Evolutionary conservation across 2,797 vertebrate genomes (phyloP), one percentile per base, ranked within the genome.

Genomic region (Avahi laniger): DNA sequence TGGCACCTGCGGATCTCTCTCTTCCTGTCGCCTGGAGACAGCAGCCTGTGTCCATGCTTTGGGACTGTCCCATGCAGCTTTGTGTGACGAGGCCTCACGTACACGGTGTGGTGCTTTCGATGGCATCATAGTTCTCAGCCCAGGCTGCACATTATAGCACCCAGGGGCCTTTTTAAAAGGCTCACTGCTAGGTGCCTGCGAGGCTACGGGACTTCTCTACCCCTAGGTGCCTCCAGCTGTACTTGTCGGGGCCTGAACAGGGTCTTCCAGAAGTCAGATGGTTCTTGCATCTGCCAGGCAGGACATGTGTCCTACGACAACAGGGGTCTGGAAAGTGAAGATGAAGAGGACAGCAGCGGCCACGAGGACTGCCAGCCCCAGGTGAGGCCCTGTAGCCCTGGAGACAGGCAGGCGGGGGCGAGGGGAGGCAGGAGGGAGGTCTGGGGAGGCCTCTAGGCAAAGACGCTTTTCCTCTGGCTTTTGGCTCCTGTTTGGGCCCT

Each of bases 231-330:
- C 9, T 98, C 98, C 46, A 99, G 98, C 59, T 99, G 99, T 93
- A 98, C 91, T 4, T 99, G 99, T 93, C 97, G 75, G 0, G 99
- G 99, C 63, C 98, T 99, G 97, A 99, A 99, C 96, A 98, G 99
- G 12, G 98, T 99, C 1, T 99, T 99, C 97, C 99, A 99, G 98
- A 99, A 99, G 69, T 99, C 99, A 0, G 99, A 99, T 28, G 99
- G 99, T 5, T 99, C 99, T 11, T 99, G 99, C 95, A 98, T 99
- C 98, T 99, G 99, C 98, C 99, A 97, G 97, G 98, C 99, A 4
- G 99, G 99, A 72, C 99, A 99, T 1, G 84, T 99, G 76, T 99
- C 99, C 98, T 99, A 99, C 30, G 98, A 99, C 48, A 98, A 99
- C 61, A 98, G 99, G 93, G 99, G 99, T 97, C 99, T 99, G 63